phyloP scores from a whole-genome alignment of 2,113 vertebrate genomes.

The Oxyura jamaicensis region DNA sequence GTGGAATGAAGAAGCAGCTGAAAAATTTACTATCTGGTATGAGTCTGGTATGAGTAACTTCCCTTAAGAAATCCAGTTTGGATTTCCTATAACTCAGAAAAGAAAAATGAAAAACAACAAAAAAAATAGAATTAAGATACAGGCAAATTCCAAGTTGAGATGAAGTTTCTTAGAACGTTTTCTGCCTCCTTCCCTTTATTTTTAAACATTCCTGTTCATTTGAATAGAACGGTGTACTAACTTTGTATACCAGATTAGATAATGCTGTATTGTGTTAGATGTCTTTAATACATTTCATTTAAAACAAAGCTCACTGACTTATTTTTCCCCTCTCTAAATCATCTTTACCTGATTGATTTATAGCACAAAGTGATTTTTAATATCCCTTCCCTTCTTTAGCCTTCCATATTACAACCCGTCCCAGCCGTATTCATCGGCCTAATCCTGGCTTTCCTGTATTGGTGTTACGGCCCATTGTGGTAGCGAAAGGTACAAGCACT shows the following conservation, averaged over 20 bases:
- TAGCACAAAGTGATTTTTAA: constrained; percentile 92
- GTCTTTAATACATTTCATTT: constrained; percentile 78
- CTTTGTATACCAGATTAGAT: constrained; percentile 56
- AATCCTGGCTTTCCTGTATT: constrained; percentile 99
- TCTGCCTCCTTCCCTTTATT: constrained; percentile 46
- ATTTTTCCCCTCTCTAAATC: constrained; percentile 77
- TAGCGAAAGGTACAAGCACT: constrained; percentile 98
- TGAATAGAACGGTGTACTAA: constrained; percentile 63
- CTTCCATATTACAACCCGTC: constrained; percentile 99
- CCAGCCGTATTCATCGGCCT: constrained; percentile 99
- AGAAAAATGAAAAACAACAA: background rate
- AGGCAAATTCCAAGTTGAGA: constrained; percentile 40
- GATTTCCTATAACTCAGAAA: constrained; percentile 4
- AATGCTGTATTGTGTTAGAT: constrained; percentile 76
- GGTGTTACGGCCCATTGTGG: constrained; percentile 99
- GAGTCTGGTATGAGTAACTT: background rate
- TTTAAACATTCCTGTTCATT: constrained; percentile 50
- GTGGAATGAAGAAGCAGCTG: background rate
- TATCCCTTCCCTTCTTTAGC: constrained; percentile 96
- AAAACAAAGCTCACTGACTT: constrained; percentile 69
- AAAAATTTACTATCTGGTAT: background rate
- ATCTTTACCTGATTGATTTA: constrained; percentile 76
- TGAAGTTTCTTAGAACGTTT: constrained; percentile 17
- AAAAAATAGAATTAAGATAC: background rate
- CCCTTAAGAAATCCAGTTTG: constrained; percentile 31